Percentiles rank a stretch among this genome's conserved stretches.
These are phyloP conservation scores for Drosophila orena DNA, from an alignment of 1,140 invertebrate species.

Conservation along the genomic window DNA sequence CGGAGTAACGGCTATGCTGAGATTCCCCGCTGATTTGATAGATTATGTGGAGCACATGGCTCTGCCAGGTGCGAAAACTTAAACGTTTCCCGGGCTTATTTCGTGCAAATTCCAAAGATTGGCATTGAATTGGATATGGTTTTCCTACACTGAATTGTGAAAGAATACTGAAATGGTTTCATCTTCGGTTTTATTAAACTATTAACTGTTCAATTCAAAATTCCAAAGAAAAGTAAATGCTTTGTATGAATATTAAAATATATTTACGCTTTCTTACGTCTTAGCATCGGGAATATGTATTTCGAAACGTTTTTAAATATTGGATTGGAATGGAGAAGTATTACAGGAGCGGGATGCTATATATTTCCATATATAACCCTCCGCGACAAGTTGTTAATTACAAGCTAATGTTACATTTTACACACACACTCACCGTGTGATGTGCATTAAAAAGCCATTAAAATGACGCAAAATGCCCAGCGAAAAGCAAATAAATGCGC, in stretches of 20 bases:
- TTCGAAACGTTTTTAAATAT: too few relatives aligned
- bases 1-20: constrained; percentile 23
- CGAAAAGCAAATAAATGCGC: constrained; percentile 23
- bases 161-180: too few relatives aligned
- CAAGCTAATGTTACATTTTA: constrained; percentile 21
- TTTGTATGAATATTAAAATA: too few relatives aligned
- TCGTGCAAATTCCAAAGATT: background rate
- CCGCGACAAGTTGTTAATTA: constrained; percentile 5
- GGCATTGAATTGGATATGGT: background rate
- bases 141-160: background rate
- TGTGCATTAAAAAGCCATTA: constrained; percentile 33
- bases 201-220: too few relatives aligned
- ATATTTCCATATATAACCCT: constrained; percentile 19
- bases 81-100: background rate
- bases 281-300: too few relatives aligned
- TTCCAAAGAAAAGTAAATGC: too few relatives aligned
- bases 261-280: too few relatives aligned
- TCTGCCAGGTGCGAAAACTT: constrained; percentile 9
- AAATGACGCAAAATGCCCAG: constrained; percentile 28
- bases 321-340: too few relatives aligned
- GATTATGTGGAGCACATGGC: constrained; percentile 26
- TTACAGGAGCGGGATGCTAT: too few relatives aligned
- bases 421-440: background rate
- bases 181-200: too few relatives aligned
- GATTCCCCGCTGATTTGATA: constrained; percentile 43